Base-by-base conservation (phyloP, 2,113 vertebrate genomes). In the Cyprinodon tularosa region DNA sequence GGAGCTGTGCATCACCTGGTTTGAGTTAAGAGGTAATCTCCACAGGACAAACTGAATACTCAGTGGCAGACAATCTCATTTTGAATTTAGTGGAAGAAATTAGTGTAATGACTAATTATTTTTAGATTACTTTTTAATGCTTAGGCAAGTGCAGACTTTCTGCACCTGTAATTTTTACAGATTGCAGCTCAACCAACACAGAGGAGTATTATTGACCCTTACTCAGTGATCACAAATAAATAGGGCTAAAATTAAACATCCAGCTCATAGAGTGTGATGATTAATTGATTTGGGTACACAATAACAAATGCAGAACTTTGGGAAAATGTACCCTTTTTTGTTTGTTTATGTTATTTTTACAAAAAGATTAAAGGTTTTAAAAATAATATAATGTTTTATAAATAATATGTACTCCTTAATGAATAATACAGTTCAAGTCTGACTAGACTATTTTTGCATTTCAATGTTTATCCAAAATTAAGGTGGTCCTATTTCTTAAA, bases 1-100 rank as follows among this genome's bases (percentile, higher is more conserved):
- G 74, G 81, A 87, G 89, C 84, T 88, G 86, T 82, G 91, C 87
- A 70, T 90, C 86, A 89, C 84, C 84, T 90, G 85, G 76, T 77
- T 81, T 76, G 72, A 79, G 80, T 89, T 68, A 76, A 74, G 61
- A 86, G 90, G 84, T 86, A 84, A 88, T 91, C 72, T 86, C 63
- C 47, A 38, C 62, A 37, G 68, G 53, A 76, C 66, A 82, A 77
- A 68, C 63, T 60, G 45, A 83, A 83, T 68, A 68, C 70, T 72
- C 4, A 3, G 44, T 50, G 47, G 67, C 62, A 76, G 65, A 84
- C 59, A 76, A 48, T 81, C 61, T 62, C 12, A 80, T 88, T 82
- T 77, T 72, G 50, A 77, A 29, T 53, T 66, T 66, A 76, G 57
- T 65, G 62, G 38, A 81, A 74, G 72, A 75, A 83, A 81, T 76